These are phyloP conservation scores for Lithobius niger DNA, from an alignment of 1,140 invertebrate species.

Conservation along the genomic window DNA sequence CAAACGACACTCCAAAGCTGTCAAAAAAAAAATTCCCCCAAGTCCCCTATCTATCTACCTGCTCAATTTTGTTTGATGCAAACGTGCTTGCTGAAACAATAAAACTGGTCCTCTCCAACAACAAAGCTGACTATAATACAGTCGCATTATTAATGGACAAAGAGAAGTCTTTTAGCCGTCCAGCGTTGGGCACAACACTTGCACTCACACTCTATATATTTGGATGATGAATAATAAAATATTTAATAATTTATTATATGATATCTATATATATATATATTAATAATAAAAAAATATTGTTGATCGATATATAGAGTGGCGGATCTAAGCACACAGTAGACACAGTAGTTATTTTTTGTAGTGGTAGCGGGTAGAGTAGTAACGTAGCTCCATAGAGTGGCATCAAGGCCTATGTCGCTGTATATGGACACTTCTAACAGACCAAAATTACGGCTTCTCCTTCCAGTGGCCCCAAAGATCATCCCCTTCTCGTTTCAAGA, in stretches of 20 bases:
- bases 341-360: background rate
- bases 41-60: background rate
- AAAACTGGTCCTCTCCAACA: no score
- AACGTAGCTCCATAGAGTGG: background rate
- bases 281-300: background rate
- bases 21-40: background rate
- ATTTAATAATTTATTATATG: background rate
- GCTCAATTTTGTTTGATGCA: background rate
- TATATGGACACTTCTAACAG: background rate
- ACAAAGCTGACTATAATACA: no score
- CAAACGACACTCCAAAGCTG: no score
- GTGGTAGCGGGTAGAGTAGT: constrained; percentile 1
- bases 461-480: background rate
- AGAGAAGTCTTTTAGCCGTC: constrained; percentile 8
- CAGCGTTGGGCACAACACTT: constrained; percentile 6
- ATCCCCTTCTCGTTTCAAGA: constrained; percentile 33
- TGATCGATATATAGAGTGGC: background rate
- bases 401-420: background rate
- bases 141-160: no score
- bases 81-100: background rate
- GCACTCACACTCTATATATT: constrained; percentile 3
- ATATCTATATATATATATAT: background rate
- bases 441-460: background rate
- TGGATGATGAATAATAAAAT: background rate
- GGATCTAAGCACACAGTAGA: background rate